These are phyloP conservation scores for Dione vanillae DNA, from an alignment of 2,888 invertebrate genomes.

Conservation along the genomic window DNA sequence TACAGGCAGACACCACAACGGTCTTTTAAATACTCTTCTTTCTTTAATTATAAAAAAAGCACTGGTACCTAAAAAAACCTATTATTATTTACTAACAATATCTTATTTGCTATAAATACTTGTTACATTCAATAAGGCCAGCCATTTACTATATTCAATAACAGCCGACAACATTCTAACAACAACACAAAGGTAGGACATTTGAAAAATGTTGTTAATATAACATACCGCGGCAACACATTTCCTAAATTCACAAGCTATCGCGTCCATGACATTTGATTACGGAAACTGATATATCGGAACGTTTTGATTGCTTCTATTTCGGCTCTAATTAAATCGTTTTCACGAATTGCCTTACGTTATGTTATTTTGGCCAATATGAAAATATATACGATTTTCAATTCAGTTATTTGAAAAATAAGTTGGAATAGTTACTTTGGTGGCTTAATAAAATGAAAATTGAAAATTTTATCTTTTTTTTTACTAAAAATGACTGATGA, in stretches of 20 bases:
- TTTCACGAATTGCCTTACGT: conserved; percentile 21
- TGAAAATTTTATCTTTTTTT: too few relatives aligned
- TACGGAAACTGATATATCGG: conserved; percentile 27
- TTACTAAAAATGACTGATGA: too few relatives aligned
- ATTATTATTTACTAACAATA: too few relatives aligned
- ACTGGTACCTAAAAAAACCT: too few relatives aligned
- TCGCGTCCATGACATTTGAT: conserved; percentile 30
- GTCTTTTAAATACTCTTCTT: too few relatives aligned
- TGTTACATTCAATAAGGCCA: too few relatives aligned
- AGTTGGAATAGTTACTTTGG: background rate
- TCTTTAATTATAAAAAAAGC: too few relatives aligned
- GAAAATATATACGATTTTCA: background rate
- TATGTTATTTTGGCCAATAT: conserved; percentile 6
- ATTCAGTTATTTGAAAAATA: background rate
- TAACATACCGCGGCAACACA: conserved; percentile 6
- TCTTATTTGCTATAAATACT: too few relatives aligned
- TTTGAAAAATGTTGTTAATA: background rate
- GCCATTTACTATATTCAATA: too few relatives aligned
- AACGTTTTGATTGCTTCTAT: conserved; percentile 28
- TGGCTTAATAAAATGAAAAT: too few relatives aligned
- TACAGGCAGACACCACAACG: too few relatives aligned
- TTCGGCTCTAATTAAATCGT: conserved; percentile 29
- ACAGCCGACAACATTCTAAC: too few relatives aligned
- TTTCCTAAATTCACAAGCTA: conserved; percentile 9
- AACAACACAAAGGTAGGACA: background rate